Evolutionary conservation across 2,797 vertebrate species (phyloP).

Genomic region (Cacajao melanocephalus): DNA sequence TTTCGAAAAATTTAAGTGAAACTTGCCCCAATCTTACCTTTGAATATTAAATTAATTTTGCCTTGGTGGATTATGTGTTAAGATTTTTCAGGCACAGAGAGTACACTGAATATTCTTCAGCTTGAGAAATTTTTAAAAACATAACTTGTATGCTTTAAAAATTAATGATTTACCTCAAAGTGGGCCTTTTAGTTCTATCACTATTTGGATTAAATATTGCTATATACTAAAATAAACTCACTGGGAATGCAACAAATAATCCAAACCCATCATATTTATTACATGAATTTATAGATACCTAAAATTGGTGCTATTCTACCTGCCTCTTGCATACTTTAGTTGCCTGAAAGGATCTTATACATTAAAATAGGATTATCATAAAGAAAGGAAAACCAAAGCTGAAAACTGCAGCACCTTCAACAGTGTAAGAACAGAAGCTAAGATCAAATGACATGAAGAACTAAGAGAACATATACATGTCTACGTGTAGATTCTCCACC

Average conservation of each 20-base stretch:
- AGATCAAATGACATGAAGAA: background rate
- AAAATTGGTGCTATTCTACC: background rate
- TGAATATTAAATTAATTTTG: background rate
- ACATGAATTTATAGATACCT: background rate
- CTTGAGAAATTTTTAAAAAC: constrained; percentile 2
- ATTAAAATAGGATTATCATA: background rate
- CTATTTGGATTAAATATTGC: background rate
- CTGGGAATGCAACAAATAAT: background rate
- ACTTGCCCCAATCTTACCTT: background rate
- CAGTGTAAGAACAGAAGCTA: background rate
- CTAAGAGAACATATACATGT: rapidly evolving
- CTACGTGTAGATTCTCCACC: background rate
- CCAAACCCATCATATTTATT: background rate
- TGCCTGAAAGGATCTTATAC: background rate
- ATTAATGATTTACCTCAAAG: constrained; percentile 5
- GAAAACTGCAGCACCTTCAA: background rate
- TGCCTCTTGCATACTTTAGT: background rate
- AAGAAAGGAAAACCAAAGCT: background rate
- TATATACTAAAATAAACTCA: background rate
- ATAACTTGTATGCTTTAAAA: background rate
- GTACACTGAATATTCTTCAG: background rate
- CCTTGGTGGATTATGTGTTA: background rate
- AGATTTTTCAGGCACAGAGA: background rate
- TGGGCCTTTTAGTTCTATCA: background rate
- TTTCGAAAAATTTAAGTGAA: background rate